Evolutionary conservation across 2,888 invertebrate species (phyloP), one percentile per base, ranked within the genome.

Genomic region (Mellilla xanthometata): DNA sequence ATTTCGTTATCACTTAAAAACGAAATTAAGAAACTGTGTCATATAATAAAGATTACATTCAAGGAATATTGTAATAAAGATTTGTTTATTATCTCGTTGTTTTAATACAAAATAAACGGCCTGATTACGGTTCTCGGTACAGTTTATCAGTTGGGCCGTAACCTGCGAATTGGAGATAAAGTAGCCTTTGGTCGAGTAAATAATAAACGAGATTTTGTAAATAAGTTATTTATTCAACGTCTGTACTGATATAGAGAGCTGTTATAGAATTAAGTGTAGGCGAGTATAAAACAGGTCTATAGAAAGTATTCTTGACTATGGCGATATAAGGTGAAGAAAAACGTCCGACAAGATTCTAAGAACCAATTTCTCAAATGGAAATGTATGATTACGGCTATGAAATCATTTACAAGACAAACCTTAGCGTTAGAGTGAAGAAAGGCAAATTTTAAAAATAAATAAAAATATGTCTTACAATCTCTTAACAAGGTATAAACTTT

Each of bases 51-150:
- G 10, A 39, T 58, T 54, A 64, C 56, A n/a, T n/a, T 58, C 54
- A 56, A 56, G 53, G 30, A 53, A 58, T 58, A 54, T 64, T 61
- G 46, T 50, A 69, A 67, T 69, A 67, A 67, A 68, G 49, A 49
- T 39, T 57, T 62, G 56, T 63, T 66, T 61, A 58, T n/a, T 53
- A 57, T 53, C 36, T 24, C 34, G 32, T 54, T 50, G 33, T 65
- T 67, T 67, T 55, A 62, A 55, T 70, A 26, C 15, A 13, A 19
- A 36, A 40, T 23, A 36, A 35, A 36, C 29, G 31, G 39, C 27
- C 13, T 22, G 35, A 47, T 43, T 34, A 48, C 11, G 32, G 15
- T 41, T 44, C 32, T 32, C 4, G 35, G 43, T 39, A 39, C 29
- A 11, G 35, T 32, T 65, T 68, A 67, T 67, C 68, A 9, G 26